Evolutionary conservation across 2,888 invertebrate species (phyloP).

Genomic region (Rhynchonema sp.): DNA sequence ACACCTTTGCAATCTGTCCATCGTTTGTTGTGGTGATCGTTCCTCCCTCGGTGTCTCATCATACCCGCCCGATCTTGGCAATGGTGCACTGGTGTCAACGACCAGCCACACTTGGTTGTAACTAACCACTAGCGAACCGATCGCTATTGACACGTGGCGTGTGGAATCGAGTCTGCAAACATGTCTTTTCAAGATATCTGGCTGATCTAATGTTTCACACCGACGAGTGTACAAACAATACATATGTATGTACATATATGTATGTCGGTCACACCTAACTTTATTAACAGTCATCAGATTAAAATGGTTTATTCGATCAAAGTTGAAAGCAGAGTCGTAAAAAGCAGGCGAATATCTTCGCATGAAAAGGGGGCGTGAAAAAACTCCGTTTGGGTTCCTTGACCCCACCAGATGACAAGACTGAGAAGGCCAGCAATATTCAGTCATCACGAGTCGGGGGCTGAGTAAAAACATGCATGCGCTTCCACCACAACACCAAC

Average conservation of each 20-base stretch:
- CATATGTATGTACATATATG: too few species aligned
- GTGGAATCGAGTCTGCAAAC: neutral
- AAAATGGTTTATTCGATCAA: too few species aligned
- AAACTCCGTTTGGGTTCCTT: neutral
- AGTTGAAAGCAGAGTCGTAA: too few species aligned
- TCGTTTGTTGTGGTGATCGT: neutral
- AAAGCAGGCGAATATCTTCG: too few species aligned
- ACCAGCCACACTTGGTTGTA: neutral
- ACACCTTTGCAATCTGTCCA: neutral
- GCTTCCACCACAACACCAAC: neutral
- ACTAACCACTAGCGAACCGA: neutral
- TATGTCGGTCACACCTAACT: too few species aligned
- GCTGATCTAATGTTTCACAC: neutral
- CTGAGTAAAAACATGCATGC: too few species aligned
- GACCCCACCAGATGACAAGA: too few species aligned
- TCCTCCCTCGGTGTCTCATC: neutral
- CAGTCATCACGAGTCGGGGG: too few species aligned
- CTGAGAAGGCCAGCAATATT: too few species aligned
- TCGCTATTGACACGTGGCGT: neutral
- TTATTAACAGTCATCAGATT: too few species aligned
- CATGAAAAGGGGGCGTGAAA: too few species aligned
- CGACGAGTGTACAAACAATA: too few species aligned
- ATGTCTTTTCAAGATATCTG: neutral
- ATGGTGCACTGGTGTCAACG: conserved; percentile 6
- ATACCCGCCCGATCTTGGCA: neutral